Evolutionary conservation across 2,113 vertebrate species (phyloP).

Genomic region (Phyllostomus discolor): DNA sequence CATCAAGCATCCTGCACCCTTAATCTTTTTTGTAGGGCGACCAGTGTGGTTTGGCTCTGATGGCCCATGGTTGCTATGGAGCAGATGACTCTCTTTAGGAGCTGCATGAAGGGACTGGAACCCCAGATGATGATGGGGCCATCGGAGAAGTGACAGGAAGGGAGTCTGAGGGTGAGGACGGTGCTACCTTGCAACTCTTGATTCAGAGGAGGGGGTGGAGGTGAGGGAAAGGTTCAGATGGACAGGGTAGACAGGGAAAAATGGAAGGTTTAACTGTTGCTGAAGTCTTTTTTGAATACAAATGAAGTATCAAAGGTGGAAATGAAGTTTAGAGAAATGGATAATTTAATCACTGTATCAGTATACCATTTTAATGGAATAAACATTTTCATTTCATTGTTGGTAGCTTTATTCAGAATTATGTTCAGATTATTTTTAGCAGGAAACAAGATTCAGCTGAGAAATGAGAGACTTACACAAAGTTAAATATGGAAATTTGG

Average conservation of each 20-base stretch:
- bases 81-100: background rate
- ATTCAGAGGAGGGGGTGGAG: background rate
- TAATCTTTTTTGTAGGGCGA: background rate
- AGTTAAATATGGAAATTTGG: background rate
- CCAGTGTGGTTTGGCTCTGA: background rate
- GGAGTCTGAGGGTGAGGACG: background rate
- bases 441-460: background rate
- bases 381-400: background rate
- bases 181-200: background rate
- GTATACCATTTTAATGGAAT: background rate
- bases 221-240: background rate
- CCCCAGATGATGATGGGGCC: background rate
- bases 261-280: background rate
- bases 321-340: background rate
- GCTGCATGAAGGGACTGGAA: background rate
- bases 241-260: background rate
- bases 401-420: background rate
- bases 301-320: background rate
- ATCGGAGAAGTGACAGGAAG: background rate
- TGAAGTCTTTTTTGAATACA: background rate
- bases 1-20: background rate
- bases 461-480: background rate
- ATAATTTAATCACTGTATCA: background rate
- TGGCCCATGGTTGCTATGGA: background rate
- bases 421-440: constrained; percentile 12